Conservation (phyloP, 2,797 vertebrate species). For the Malurus splendens region DNA sequence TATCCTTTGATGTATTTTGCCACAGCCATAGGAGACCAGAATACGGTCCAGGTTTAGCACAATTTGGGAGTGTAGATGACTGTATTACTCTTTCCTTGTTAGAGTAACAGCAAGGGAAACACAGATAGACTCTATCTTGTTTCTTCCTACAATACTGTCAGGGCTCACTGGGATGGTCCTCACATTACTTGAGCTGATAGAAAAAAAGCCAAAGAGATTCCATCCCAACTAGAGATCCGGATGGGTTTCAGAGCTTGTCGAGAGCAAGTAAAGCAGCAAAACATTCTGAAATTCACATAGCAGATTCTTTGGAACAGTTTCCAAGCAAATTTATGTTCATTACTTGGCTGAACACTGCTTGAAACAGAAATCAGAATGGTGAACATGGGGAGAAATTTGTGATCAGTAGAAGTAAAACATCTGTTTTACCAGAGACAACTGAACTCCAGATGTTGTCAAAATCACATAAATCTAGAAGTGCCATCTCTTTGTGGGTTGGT, state of each 20-base stretch:
- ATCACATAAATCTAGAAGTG: constrained; percentile 31
- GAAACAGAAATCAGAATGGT: constrained; percentile 6
- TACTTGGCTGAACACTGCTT: constrained; percentile 15
- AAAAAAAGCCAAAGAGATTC: neutral
- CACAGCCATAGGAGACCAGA: neutral
- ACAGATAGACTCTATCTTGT: neutral
- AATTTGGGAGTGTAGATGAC: neutral
- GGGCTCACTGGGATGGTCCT: neutral
- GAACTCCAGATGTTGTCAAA: constrained; percentile 36
- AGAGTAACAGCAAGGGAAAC: neutral
- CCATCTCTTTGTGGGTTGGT: constrained; percentile 20
- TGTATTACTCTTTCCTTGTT: neutral
- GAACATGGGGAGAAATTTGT: neutral
- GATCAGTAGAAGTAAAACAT: constrained; percentile 35
- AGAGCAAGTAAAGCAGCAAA: constrained; percentile 10
- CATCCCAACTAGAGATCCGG: neutral
- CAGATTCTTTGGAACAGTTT: constrained; percentile 16
- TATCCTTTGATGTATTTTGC: neutral
- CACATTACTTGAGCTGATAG: neutral
- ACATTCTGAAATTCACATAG: neutral
- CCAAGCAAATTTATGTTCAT: constrained; percentile 25
- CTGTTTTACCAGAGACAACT: neutral
- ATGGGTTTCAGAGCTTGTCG: neutral
- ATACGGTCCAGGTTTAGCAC: neutral
- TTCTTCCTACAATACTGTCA: neutral